Evolutionary conservation across 2,797 vertebrate genomes (phyloP).

Genomic region (Mycteria americana): DNA sequence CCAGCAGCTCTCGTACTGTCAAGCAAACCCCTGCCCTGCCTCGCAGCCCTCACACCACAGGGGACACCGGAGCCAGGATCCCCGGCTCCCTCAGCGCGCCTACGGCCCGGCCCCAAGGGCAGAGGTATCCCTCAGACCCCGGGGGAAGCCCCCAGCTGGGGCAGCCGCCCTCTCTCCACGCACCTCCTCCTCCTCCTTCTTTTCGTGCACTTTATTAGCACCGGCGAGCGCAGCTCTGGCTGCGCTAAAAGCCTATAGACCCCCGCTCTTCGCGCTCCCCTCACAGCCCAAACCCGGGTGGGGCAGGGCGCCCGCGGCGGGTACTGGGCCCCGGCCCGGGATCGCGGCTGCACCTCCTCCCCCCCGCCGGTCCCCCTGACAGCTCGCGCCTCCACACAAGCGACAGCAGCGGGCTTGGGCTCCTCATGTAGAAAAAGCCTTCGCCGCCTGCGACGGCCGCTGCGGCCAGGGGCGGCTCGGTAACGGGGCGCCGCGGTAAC

Average conservation of each 20-base stretch:
- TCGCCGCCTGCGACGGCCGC: not conserved
- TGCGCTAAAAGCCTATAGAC: too few species aligned
- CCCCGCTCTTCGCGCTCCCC: not conserved
- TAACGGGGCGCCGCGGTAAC: not conserved
- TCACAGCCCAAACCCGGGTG: not conserved
- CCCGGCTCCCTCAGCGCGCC: not conserved
- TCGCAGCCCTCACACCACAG: not conserved
- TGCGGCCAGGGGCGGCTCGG: too few species aligned
- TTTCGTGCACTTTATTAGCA: too few species aligned
- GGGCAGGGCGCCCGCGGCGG: not conserved
- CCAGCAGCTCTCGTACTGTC: fast-evolving
- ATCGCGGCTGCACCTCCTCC: not conserved
- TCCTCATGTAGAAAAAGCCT: fast-evolving
- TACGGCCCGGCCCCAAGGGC: too few species aligned
- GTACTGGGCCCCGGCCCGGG: too few species aligned
- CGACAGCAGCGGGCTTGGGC: fast-evolving
- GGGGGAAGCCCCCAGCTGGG: not conserved
- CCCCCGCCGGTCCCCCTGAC: too few species aligned
- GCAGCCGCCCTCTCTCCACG: not conserved
- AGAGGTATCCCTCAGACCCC: too few species aligned
- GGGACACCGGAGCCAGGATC: too few species aligned
- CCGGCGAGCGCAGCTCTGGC: too few species aligned
- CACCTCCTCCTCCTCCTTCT: too few species aligned
- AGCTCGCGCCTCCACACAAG: not conserved
- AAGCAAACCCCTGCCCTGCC: not conserved